These are phyloP conservation scores for Thymelicus acteon DNA, from an alignment of 2,888 invertebrate species.

Conservation along the genomic window DNA sequence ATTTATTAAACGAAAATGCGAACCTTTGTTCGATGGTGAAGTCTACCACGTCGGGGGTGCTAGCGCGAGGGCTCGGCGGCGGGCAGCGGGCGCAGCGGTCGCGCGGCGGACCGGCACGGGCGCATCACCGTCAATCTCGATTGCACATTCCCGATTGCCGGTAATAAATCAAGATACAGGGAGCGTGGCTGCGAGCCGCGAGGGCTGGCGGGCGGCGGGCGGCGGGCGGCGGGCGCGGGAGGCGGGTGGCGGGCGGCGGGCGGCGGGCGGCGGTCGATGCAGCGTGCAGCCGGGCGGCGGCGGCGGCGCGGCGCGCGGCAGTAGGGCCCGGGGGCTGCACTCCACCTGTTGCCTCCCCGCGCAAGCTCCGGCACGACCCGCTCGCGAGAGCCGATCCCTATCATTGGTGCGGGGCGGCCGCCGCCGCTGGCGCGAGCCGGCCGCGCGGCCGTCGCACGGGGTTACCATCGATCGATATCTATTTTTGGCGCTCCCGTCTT, in stretches of 20 bases:
- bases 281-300: slow-evolving; percentile 1
- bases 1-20: too few species aligned
- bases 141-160: too few species aligned
- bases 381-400: too few species aligned
- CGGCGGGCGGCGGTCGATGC: slow-evolving; percentile 24
- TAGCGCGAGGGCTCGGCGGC: too few species aligned
- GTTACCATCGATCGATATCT: slow-evolving; percentile 24
- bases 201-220: slow-evolving; percentile 7
- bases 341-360: slow-evolving; percentile 24
- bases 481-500: slow-evolving; percentile 10
- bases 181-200: slow-evolving; percentile 1
- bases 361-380: too few species aligned
- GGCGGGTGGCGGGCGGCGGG: slow-evolving; percentile 7
- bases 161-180: slow-evolving; percentile 9
- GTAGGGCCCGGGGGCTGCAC: slow-evolving; percentile 2
- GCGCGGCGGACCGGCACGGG: too few species aligned
- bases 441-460: too few species aligned
- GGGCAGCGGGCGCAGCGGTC: too few species aligned
- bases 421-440: too few species aligned
- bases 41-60: not conserved
- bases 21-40: not conserved
- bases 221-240: not conserved
- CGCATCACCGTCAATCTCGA: too few species aligned
- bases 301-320: not conserved
- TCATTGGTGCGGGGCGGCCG: too few species aligned